phyloP scores from a whole-genome alignment of 2,113 vertebrate species.

The Rhynchomys soricoides region DNA sequence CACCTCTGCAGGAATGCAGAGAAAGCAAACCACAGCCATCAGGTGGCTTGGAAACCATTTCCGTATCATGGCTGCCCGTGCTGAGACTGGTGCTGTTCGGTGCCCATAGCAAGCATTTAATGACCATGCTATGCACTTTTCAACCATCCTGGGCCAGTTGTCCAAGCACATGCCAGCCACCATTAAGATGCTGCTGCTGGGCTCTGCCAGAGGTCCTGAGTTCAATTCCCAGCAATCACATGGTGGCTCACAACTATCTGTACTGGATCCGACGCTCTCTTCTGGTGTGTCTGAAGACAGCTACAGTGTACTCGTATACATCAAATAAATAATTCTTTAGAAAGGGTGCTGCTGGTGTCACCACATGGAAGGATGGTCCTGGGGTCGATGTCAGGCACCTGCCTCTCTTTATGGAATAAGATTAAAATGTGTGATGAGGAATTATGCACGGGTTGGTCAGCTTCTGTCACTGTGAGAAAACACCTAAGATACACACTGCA shows the following conservation, averaged over 20 bases:
- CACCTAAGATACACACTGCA: neutral
- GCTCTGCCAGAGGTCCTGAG: no score
- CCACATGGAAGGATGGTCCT: neutral
- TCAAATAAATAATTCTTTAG: no score
- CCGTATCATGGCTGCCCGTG: no score
- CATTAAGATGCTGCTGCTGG: neutral
- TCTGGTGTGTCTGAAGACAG: no score
- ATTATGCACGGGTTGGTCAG: neutral
- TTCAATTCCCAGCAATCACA: no score
- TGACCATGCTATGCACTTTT: neutral
- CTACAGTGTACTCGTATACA: no score
- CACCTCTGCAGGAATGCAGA: neutral
- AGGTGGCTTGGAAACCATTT: neutral
- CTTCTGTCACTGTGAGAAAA: neutral
- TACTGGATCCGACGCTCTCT: no score
- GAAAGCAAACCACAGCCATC: neutral
- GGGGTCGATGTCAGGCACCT: neutral
- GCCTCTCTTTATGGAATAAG: neutral
- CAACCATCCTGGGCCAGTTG: no score
- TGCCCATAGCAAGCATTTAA: no score
- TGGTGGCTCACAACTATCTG: no score
- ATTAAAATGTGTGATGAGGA: neutral
- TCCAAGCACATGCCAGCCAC: neutral
- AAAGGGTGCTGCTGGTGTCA: neutral
- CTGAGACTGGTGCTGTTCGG: neutral